phyloP scores from a whole-genome alignment of 2,113 vertebrate genomes.

The Callorhinus ursinus region DNA sequence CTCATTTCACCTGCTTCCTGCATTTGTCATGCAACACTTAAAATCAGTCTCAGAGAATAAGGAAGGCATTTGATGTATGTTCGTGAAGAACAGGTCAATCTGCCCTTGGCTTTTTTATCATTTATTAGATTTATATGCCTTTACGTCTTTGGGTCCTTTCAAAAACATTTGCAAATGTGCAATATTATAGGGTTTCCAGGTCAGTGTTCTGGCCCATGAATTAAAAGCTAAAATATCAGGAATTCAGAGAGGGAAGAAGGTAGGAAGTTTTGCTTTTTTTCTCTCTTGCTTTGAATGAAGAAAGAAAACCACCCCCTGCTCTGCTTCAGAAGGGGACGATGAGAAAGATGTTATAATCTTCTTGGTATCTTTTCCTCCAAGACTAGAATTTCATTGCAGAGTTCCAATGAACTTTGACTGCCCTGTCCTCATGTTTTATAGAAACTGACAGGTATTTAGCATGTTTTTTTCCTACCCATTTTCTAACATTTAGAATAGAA shows the following conservation, averaged over 20 bases:
- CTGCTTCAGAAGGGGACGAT: neutral
- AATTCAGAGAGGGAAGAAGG: neutral
- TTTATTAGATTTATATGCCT: constrained; percentile 57
- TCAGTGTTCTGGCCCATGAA: neutral
- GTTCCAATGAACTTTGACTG: neutral
- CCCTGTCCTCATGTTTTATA: neutral
- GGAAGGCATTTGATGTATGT: constrained; percentile 2
- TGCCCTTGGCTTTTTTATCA: constrained; percentile 10
- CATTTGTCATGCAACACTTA: constrained; percentile 32
- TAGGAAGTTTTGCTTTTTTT: constrained; percentile 20
- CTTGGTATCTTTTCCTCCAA: neutral
- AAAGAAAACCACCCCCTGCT: neutral
- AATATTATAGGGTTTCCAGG: neutral
- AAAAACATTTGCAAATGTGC: constrained; percentile 53
- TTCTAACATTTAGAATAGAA: constrained; percentile 14
- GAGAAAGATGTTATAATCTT: neutral
- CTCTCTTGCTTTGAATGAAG: constrained; percentile 21
- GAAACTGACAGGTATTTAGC: neutral
- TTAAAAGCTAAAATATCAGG: neutral
- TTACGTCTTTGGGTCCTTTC: constrained; percentile 42
- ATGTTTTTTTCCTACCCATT: neutral
- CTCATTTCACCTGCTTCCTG: constrained; percentile 31
- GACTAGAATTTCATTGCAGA: neutral
- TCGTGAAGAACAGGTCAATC: constrained; percentile 26
- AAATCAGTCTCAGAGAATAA: constrained; percentile 49